These are phyloP conservation scores for Trissoscelio sp. DNA, from an alignment of 2,888 invertebrate genomes.

Conservation along the genomic window DNA sequence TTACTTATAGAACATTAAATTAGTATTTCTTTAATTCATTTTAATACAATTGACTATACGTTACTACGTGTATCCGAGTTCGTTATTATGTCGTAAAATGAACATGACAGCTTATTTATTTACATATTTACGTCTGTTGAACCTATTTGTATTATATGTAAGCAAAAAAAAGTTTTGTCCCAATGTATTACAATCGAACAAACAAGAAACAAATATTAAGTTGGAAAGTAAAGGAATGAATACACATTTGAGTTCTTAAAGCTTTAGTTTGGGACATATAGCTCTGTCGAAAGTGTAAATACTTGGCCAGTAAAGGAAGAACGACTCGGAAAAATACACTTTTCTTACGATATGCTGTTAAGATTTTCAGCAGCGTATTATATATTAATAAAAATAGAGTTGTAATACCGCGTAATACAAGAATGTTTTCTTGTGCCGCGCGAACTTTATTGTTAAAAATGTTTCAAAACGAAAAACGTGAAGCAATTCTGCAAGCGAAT, in stretches of 20 bases:
- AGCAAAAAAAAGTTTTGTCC: too few species aligned
- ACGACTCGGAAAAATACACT: constrained; percentile 36
- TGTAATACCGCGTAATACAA: constrained; percentile 12
- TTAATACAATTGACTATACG: too few species aligned
- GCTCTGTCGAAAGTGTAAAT: constrained; percentile 32
- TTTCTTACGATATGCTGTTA: constrained; percentile 19
- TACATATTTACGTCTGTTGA: too few species aligned
- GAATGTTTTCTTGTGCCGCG: constrained; percentile 10
- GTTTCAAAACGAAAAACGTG: constrained; percentile 30
- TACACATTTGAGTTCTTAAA: constrained; percentile 11
- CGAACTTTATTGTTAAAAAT: constrained; percentile 26
- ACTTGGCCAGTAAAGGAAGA: constrained; percentile 36
- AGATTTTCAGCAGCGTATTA: constrained; percentile 36
- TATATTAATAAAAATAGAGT: constrained; percentile 32
- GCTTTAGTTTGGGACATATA: constrained; percentile 13
- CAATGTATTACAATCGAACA: constrained; percentile 11
- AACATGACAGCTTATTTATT: too few species aligned
- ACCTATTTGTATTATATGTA: too few species aligned
- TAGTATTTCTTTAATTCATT: too few species aligned
- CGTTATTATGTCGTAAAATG: too few species aligned
- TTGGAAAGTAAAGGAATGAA: constrained; percentile 17
- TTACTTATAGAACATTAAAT: too few species aligned
- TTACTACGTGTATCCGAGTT: too few species aligned
- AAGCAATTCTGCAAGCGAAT: constrained; percentile 28
- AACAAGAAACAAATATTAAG: constrained; percentile 26